These are phyloP conservation scores for Rissa tridactyla DNA, from an alignment of 2,113 vertebrate genomes.

Conservation along the genomic window DNA sequence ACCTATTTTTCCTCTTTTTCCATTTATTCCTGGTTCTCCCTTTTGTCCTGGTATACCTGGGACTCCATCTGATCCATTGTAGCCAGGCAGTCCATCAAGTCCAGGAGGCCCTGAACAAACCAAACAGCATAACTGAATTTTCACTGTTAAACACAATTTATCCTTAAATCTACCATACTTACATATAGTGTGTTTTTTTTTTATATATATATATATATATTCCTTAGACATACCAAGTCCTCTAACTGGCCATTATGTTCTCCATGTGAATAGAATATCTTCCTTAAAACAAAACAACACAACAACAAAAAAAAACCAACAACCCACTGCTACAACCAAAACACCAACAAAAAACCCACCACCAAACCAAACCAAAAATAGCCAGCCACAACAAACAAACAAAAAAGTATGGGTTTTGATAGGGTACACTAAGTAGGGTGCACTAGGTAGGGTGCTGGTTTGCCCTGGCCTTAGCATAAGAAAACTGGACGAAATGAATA, in stretches of 20 bases:
- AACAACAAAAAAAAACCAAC: no score
- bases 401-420: neutral
- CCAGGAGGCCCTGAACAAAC: conserved; percentile 82
- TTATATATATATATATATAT: no score
- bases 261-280: neutral
- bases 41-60: conserved; percentile 85
- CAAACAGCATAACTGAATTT: neutral
- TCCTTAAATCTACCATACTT: neutral
- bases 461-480: neutral
- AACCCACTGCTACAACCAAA: neutral
- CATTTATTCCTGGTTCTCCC: conserved; percentile 88
- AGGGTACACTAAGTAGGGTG: no score
- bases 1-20: conserved; percentile 80
- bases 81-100: conserved; percentile 78
- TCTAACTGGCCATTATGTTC: neutral
- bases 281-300: neutral
- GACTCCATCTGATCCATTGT: conserved; percentile 87
- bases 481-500: neutral
- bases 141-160: neutral
- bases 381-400: neutral
- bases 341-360: neutral
- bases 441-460: neutral
- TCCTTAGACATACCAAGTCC: neutral
- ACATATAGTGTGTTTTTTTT: neutral
- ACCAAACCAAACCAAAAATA: neutral